Percentiles rank a stretch among this genome's conserved stretches.
These are phyloP conservation scores for Psylliodes chrysocephalus DNA, from an alignment of 2,888 invertebrate species.

Conservation along the genomic window DNA sequence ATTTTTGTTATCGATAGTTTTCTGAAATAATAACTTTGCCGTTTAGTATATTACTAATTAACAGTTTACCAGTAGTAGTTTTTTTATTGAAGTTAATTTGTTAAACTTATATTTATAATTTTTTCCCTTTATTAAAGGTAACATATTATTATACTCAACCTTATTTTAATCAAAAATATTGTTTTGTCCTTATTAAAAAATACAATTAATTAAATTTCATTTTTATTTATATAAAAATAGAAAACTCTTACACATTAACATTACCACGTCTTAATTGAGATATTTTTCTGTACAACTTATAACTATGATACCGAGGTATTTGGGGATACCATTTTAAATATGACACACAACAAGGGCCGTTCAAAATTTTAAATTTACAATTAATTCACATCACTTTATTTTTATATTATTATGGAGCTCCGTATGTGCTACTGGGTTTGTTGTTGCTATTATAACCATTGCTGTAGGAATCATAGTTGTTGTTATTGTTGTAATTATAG, in stretches of 20 bases:
- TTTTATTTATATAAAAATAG: constrained; percentile 16
- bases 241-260: constrained; percentile 6
- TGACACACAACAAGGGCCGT: constrained; percentile 20
- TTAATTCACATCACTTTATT: too few relatives aligned
- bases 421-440: constrained; percentile 39
- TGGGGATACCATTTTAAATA: neutral
- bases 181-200: too few relatives aligned
- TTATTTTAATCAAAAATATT: too few relatives aligned
- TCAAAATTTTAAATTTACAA: neutral
- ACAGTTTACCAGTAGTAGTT: too few relatives aligned
- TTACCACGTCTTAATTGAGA: neutral
- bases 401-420: constrained; percentile 29
- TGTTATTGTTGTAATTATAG: constrained; percentile 36
- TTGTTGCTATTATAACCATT: constrained; percentile 36
- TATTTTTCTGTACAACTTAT: constrained; percentile 6
- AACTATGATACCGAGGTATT: neutral
- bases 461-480: constrained; percentile 39
- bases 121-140: too few relatives aligned
- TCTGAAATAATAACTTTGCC: too few relatives aligned
- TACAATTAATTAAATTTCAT: neutral
- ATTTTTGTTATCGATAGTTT: too few relatives aligned
- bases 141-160: too few relatives aligned
- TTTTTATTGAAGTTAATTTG: too few relatives aligned
- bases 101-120: too few relatives aligned
- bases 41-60: too few relatives aligned